Evolutionary conservation across 2,113 vertebrate genomes (phyloP), one percentile per base, ranked within the genome.

Genomic region (Promerops cafer): DNA sequence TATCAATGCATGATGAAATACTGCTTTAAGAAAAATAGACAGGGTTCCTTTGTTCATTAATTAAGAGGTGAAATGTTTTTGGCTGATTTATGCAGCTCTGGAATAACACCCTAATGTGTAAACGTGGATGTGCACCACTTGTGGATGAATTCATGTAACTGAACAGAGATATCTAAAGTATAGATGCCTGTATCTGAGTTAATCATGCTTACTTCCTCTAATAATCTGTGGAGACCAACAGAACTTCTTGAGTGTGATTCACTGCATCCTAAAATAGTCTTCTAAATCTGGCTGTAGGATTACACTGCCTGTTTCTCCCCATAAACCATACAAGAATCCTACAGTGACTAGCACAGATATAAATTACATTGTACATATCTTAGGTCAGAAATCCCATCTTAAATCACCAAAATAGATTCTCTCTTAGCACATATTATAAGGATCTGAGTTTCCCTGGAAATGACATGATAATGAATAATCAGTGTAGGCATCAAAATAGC

Each of bases 221-320:
- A 37, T 11, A 93, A 85, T 88, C 79, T 71, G 19, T 71, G 49
- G 17, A 91, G 37, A 93, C n/a, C 66, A 80, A 52, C 61, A 83
- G 57, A 96, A 92, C 39, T 92, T 96, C 30, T 47, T 3, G 2
- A 87, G 22, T 59, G 15, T 93, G 88, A 90, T 88, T 90, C 91
- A 79, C 33, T 96, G 21, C 47, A 60, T 83, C 75, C 82, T 79
- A 87, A 88, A 96, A 94, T 87, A 94, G 53, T 68, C 53, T 90
- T 87, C 93, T 93, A 93, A 93, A 93, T 94, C n/a, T 96, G 75
- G 71, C 79, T 82, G 0, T 27, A 68, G 52, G 13, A 71, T 71
- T 92, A 37, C 18, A 35, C 45, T 70, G 53, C 52, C 50, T 66
- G 15, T 63, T 84, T 84, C 56, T 87, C 42, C 69, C 31, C 13